Percentiles rank a stretch among this genome's conserved stretches.
Evolutionary conservation across 2,888 invertebrate genomes (phyloP).

Genomic region (Andrena trimmerana): DNA sequence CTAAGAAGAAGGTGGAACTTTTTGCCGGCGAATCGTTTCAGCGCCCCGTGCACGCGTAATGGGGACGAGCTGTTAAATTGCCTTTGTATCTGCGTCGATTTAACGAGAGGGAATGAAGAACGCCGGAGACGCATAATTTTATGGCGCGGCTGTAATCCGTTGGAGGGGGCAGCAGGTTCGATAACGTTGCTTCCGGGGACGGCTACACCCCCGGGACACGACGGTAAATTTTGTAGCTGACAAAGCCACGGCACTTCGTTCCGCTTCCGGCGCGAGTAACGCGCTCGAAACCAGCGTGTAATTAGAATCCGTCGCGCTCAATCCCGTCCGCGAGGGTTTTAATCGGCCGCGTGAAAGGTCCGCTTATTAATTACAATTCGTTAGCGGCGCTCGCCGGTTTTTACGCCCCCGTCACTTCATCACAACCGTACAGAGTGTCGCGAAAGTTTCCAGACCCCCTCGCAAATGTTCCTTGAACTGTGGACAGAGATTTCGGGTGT

Average conservation of each 20-base stretch:
- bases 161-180: slow-evolving; percentile 61
- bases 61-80: slow-evolving; percentile 46
- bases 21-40: slow-evolving; percentile 18
- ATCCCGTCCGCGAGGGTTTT: slow-evolving; percentile 48
- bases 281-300: slow-evolving; percentile 49
- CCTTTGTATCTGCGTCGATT: slow-evolving; percentile 43
- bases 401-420: slow-evolving; percentile 3
- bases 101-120: slow-evolving; percentile 52
- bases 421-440: neutral
- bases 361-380: slow-evolving; percentile 57
- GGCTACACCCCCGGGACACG: slow-evolving; percentile 68
- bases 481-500: too few species aligned
- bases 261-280: slow-evolving; percentile 56
- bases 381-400: slow-evolving; percentile 14
- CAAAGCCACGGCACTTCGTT: slow-evolving; percentile 71
- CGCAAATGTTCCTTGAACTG: too few species aligned
- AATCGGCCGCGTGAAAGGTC: slow-evolving; percentile 59
- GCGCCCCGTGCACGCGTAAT: neutral
- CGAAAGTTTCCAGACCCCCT: neutral
- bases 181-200: slow-evolving; percentile 69
- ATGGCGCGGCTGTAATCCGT: slow-evolving; percentile 64
- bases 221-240: slow-evolving; percentile 77
- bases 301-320: slow-evolving; percentile 60
- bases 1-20: neutral
- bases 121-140: slow-evolving; percentile 65